Evolutionary conservation across 1,140 invertebrate genomes (phyloP).

Genomic region (Catajapyx aquilonaris): DNA sequence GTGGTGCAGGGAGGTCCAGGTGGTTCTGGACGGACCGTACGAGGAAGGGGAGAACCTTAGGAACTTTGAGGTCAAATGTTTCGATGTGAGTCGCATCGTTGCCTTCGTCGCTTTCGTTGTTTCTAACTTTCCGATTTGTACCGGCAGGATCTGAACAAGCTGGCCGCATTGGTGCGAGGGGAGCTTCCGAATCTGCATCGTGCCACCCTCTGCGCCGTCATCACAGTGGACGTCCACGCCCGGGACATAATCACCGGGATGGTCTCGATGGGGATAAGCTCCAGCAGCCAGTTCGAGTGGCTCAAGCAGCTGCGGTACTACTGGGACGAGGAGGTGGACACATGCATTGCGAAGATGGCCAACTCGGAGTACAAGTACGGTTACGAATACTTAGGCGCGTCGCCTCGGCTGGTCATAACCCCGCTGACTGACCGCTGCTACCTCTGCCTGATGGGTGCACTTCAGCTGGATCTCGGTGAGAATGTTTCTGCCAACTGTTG

Average conservation of each 20-base stretch:
- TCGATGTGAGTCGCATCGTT: slow-evolving; percentile 2
- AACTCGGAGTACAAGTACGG: slow-evolving; percentile 61
- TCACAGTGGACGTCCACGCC: slow-evolving; percentile 70
- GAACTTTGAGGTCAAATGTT: slow-evolving; percentile 12
- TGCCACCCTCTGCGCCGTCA: slow-evolving; percentile 54
- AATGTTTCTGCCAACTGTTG: background rate
- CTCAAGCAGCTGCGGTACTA: slow-evolving; percentile 78
- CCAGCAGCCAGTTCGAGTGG: slow-evolving; percentile 64
- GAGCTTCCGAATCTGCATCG: slow-evolving; percentile 44
- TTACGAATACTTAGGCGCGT: slow-evolving; percentile 80
- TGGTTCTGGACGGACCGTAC: slow-evolving; percentile 31
- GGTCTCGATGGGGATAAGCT: too few relatives aligned
- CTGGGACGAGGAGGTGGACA: slow-evolving; percentile 55
- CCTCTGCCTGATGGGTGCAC: slow-evolving; percentile 65
- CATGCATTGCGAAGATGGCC: slow-evolving; percentile 54
- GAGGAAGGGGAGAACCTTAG: too few relatives aligned
- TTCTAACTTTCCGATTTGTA: slow-evolving; percentile 7
- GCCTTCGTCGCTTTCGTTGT: background rate
- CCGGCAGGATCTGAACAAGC: slow-evolving; percentile 43
- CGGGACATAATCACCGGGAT: slow-evolving; percentile 57
- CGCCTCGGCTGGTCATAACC: slow-evolving; percentile 55
- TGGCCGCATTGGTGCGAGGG: slow-evolving; percentile 51
- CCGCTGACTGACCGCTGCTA: slow-evolving; percentile 71
- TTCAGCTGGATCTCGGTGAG: slow-evolving; percentile 53
- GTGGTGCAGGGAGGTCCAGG: slow-evolving; percentile 56